Evolutionary conservation across 2,113 vertebrate genomes (phyloP).

Genomic region (Mormyrus lacerda): DNA sequence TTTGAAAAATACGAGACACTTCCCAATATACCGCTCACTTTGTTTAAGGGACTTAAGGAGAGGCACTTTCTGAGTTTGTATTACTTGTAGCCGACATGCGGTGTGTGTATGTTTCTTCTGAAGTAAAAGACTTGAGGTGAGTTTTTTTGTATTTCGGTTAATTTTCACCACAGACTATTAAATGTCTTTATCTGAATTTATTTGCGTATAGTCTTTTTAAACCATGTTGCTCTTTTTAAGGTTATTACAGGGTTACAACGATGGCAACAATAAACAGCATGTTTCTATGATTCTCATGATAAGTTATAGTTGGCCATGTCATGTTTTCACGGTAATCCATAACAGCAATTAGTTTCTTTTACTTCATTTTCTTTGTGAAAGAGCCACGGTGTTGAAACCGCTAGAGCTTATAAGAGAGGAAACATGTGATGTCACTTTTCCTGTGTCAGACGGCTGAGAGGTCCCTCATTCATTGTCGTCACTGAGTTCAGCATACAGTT

Average conservation of each 20-base stretch:
- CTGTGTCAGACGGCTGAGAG: neutral
- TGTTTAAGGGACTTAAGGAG: neutral
- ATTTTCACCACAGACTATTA: neutral
- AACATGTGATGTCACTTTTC: neutral
- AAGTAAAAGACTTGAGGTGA: conserved; percentile 6
- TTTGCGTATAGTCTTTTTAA: neutral
- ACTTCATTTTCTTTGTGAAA: neutral
- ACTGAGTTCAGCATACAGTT: neutral
- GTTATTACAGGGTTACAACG: neutral
- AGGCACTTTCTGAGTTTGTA: neutral
- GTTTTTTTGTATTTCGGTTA: neutral
- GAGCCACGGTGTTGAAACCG: neutral
- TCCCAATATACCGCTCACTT: neutral
- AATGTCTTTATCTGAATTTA: neutral
- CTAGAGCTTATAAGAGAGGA: neutral
- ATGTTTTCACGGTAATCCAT: neutral
- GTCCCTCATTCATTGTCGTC: neutral
- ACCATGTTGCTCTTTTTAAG: neutral
- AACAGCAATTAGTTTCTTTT: neutral
- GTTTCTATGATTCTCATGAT: neutral
- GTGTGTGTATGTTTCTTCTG: neutral
- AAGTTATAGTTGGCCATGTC: neutral
- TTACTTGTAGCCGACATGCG: neutral
- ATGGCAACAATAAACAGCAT: neutral
- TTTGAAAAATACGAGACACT: neutral